These are phyloP conservation scores for Allygus modestus DNA, from an alignment of 2,888 invertebrate genomes.

Conservation along the genomic window DNA sequence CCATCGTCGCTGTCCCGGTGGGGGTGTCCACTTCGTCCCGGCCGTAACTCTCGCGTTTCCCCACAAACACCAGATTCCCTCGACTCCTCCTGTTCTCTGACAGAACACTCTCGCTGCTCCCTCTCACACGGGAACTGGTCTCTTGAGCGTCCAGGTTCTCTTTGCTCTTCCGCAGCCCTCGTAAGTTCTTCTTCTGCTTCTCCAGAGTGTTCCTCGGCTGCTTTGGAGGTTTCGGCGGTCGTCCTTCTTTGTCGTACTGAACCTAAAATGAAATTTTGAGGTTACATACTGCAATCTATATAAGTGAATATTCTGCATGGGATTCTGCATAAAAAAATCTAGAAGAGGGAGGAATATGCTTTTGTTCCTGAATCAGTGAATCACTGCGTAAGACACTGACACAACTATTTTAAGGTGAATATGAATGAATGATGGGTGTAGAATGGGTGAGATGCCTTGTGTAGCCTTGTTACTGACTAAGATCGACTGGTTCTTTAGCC, in stretches of 20 bases:
- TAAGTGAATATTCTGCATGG: neutral
- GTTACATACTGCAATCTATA: neutral
- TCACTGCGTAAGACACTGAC: too few relatives aligned
- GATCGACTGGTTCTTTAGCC: too few relatives aligned
- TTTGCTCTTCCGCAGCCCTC: conserved; percentile 52
- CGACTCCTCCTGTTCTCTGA: conserved; percentile 51
- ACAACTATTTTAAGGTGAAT: too few relatives aligned
- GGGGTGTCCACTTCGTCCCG: conserved; percentile 78
- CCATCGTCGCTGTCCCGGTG: conserved; percentile 75
- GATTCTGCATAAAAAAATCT: too few relatives aligned
- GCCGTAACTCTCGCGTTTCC: conserved; percentile 66
- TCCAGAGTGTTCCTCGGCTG: conserved; percentile 38
- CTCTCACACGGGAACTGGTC: conserved; percentile 33
- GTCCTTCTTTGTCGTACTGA: conserved; percentile 64
- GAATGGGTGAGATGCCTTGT: too few relatives aligned
- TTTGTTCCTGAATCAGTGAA: too few relatives aligned
- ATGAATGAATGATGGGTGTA: too few relatives aligned
- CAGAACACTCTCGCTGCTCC: conserved; percentile 28
- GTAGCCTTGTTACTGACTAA: too few relatives aligned
- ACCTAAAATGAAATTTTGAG: conserved; percentile 48
- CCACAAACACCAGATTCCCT: conserved; percentile 60
- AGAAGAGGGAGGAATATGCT: too few relatives aligned
- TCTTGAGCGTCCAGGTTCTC: conserved; percentile 47
- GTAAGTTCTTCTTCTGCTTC: conserved; percentile 40
- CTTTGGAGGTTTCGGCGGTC: conserved; percentile 65